A percentile compares a stretch with the other conserved stretches of the same genome.
phyloP scores from a whole-genome alignment of 2,113 vertebrate genomes.

The Diadophis punctatus region DNA sequence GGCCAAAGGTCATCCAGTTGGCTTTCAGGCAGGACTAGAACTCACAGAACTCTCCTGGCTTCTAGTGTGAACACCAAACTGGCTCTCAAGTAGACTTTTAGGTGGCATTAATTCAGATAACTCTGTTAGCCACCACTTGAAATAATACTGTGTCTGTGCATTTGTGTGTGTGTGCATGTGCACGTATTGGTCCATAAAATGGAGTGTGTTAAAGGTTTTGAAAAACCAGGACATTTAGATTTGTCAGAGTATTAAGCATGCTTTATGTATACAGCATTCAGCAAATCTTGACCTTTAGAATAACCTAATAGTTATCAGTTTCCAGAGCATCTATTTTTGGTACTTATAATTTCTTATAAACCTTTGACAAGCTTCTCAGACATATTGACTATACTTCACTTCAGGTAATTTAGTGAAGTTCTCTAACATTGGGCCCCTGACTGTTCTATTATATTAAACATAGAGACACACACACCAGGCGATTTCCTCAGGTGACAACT shows the following conservation, averaged over 20 bases:
- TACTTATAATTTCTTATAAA: conserved; percentile 2
- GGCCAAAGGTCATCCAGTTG: background rate
- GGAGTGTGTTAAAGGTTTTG: conserved; percentile 2
- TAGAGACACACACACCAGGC: background rate
- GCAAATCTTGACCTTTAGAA: conserved; percentile 27
- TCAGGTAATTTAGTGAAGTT: conserved; percentile 3
- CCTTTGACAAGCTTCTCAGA: conserved; percentile 15
- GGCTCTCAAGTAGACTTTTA: background rate
- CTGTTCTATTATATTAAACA: background rate
- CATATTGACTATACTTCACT: conserved; percentile 10
- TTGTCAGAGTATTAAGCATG: background rate
- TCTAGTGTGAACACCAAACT: background rate
- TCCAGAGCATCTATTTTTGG: conserved; percentile 22
- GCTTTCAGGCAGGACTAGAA: background rate
- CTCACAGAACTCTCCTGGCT: background rate
- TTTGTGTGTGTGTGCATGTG: background rate
- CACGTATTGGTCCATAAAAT: background rate
- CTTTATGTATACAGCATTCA: conserved; percentile 1
- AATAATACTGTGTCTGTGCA: background rate
- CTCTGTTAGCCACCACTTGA: background rate
- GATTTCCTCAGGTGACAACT: background rate
- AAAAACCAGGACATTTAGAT: conserved; percentile 15
- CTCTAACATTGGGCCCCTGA: background rate
- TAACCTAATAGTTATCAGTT: conserved; percentile 19
- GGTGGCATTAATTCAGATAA: background rate